phyloP scores from a whole-genome alignment of 2,113 vertebrate species.

The Phrynosoma platyrhinos region DNA sequence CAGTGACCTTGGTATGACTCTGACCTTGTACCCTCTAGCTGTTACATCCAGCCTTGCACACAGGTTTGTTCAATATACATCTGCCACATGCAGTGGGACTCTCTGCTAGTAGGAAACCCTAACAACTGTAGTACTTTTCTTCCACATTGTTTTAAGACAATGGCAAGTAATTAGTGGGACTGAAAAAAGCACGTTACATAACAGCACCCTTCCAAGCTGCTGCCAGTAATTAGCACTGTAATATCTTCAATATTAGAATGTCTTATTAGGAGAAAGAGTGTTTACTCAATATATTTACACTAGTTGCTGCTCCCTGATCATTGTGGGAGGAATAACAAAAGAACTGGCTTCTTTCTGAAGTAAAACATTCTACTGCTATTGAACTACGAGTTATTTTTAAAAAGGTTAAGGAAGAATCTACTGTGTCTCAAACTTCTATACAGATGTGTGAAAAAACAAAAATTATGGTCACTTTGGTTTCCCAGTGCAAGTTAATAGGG shows the following conservation, averaged over 20 bases:
- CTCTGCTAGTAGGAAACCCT: not conserved
- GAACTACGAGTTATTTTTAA: not conserved
- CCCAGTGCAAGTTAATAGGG: too few relatives aligned
- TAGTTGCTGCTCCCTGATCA: slow-evolving; percentile 2
- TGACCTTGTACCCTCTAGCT: slow-evolving; percentile 83
- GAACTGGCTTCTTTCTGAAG: not conserved
- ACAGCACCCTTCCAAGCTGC: not conserved
- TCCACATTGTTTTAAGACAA: not conserved
- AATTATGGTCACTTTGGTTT: too few relatives aligned
- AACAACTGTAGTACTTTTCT: not conserved
- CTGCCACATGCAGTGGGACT: not conserved
- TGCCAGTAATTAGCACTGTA: not conserved
- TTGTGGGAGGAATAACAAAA: not conserved
- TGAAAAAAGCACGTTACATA: not conserved
- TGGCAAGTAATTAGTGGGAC: not conserved
- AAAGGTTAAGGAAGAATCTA: not conserved
- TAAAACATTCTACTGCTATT: not conserved
- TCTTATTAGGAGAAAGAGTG: not conserved
- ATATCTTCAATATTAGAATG: not conserved
- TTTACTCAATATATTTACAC: not conserved
- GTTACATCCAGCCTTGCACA: slow-evolving; percentile 83
- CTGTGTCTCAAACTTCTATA: too few relatives aligned
- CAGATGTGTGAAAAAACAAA: too few relatives aligned
- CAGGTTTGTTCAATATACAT: slow-evolving; percentile 74
- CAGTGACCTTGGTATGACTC: slow-evolving; percentile 84